phyloP scores from a whole-genome alignment of 2,797 vertebrate species.

The Tympanoctomys barrerae region DNA sequence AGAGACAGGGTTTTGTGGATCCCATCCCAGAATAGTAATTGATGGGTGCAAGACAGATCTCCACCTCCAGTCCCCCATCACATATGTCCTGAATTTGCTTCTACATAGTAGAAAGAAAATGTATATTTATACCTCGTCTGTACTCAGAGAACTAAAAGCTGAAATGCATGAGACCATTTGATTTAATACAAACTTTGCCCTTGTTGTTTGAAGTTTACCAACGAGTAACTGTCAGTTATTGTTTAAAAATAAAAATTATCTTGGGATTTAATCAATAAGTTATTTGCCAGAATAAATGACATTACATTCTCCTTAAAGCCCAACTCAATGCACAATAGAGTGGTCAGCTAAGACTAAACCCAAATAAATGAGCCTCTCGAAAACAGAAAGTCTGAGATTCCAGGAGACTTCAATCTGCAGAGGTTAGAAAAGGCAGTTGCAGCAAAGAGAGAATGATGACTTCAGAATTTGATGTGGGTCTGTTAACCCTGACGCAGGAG shows the following conservation, averaged over 20 bases:
- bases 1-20: slow-evolving; percentile 22
- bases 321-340: not conserved
- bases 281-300: not conserved
- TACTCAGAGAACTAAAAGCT: not conserved
- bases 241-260: not conserved
- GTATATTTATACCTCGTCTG: not conserved
- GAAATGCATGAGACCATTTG: not conserved
- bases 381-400: not conserved
- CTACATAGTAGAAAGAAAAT: not conserved
- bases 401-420: not conserved
- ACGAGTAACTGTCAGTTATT: not conserved
- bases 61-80: not conserved
- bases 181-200: not conserved
- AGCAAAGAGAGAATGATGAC: not conserved
- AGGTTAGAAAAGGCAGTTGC: not conserved
- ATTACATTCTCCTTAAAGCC: not conserved
- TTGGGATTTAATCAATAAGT: not conserved
- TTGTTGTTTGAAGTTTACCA: not conserved
- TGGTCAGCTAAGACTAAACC: not conserved
- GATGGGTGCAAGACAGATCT: slow-evolving; percentile 13
- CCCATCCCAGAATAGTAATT: not conserved
- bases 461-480: not conserved
- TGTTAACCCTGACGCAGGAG: not conserved
- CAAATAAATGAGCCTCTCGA: not conserved
- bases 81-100: slow-evolving; percentile 35